These are phyloP conservation scores for Bostrychus sinensis DNA, from an alignment of 2,113 vertebrate genomes.

Conservation along the genomic window DNA sequence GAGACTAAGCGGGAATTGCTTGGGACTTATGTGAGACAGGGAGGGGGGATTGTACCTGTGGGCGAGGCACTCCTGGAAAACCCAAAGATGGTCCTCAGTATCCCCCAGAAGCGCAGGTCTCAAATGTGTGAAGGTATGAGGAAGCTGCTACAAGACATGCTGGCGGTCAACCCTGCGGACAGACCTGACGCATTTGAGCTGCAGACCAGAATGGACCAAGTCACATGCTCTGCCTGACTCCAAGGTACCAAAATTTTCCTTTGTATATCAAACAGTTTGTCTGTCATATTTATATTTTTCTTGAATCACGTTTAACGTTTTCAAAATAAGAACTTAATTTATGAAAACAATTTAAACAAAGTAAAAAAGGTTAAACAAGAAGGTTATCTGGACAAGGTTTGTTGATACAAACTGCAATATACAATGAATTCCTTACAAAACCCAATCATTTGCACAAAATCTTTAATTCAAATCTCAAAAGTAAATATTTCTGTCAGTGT, in stretches of 20 bases:
- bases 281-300: neutral
- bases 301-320: too few relatives aligned
- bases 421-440: too few relatives aligned
- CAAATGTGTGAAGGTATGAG: slow-evolving; percentile 91
- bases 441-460: too few relatives aligned
- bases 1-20: slow-evolving; percentile 94
- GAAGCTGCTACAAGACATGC: slow-evolving; percentile 94
- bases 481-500: too few relatives aligned
- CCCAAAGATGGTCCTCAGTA: slow-evolving; percentile 96
- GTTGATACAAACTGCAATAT: too few relatives aligned
- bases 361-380: too few relatives aligned
- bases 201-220: slow-evolving; percentile 89
- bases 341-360: too few relatives aligned
- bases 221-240: slow-evolving; percentile 78
- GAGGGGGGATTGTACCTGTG: slow-evolving; percentile 91
- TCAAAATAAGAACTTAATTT: too few relatives aligned
- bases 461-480: too few relatives aligned
- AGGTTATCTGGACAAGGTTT: too few relatives aligned
- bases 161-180: slow-evolving; percentile 95
- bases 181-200: slow-evolving; percentile 93
- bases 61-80: slow-evolving; percentile 96
- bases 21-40: slow-evolving; percentile 92
- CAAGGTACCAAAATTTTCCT: neutral
- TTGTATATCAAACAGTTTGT: neutral
- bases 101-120: slow-evolving; percentile 92